A percentile compares a stretch with the other conserved stretches of the same genome.
phyloP scores from a whole-genome alignment of 1,140 invertebrate genomes.

The Plodia interpunctella region DNA sequence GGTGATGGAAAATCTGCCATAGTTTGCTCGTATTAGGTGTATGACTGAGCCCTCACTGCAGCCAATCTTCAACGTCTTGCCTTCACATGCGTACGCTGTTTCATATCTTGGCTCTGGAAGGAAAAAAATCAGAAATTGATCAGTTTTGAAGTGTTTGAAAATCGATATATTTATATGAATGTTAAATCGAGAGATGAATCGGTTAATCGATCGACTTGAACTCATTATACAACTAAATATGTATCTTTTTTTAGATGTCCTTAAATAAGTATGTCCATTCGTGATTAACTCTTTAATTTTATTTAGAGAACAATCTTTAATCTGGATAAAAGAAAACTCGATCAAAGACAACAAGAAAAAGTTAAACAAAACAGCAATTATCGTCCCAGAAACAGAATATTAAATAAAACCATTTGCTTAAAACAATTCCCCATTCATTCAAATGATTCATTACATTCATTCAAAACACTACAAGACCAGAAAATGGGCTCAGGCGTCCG shows the following conservation, averaged over 20 bases:
- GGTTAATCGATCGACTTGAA: too few species aligned
- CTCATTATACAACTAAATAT: too few species aligned
- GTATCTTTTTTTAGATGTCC: too few species aligned
- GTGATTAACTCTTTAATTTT: too few species aligned
- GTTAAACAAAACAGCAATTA: too few species aligned
- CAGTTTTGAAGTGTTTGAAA: too few species aligned
- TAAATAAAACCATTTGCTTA: neutral
- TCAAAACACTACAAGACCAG: slow-evolving; percentile 18
- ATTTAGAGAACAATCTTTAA: too few species aligned
- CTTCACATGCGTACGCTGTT: slow-evolving; percentile 96
- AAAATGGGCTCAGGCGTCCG: slow-evolving; percentile 18
- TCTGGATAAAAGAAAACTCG: too few species aligned
- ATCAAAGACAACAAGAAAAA: too few species aligned
- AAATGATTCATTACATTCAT: slow-evolving; percentile 15
- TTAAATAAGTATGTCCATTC: too few species aligned
- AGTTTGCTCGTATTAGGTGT: slow-evolving; percentile 95
- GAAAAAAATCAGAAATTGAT: slow-evolving; percentile 22
- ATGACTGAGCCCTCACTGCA: slow-evolving; percentile 93
- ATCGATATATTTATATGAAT: too few species aligned
- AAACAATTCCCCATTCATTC: slow-evolving; percentile 6
- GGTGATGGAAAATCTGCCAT: slow-evolving; percentile 96
- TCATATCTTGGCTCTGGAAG: slow-evolving; percentile 81
- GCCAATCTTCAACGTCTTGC: slow-evolving; percentile 90
- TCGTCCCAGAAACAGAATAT: neutral
- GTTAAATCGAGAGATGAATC: too few species aligned